Evolutionary conservation across 2,113 vertebrate genomes (phyloP).

Genomic region (Cyanocitta stelleri): DNA sequence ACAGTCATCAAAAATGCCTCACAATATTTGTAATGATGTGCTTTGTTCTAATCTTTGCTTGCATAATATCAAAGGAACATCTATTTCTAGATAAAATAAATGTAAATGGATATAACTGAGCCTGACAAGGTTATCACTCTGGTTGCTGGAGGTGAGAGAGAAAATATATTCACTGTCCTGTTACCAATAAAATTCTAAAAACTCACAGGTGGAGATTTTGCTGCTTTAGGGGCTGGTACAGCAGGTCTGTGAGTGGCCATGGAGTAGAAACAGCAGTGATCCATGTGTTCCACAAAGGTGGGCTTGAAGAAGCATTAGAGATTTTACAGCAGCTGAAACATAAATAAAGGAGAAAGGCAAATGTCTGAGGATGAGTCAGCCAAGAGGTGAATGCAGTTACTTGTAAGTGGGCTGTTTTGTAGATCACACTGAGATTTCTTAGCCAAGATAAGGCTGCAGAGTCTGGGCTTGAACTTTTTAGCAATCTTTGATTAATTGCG

Average conservation of each 20-base stretch:
- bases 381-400: constrained; percentile 36
- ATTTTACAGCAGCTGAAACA: constrained; percentile 33
- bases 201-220: not conserved
- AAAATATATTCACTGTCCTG: not conserved
- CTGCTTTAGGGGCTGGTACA: not conserved
- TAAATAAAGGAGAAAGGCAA: constrained; percentile 41
- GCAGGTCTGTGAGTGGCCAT: not conserved
- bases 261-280: not conserved
- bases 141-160: not conserved
- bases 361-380: constrained; percentile 56
- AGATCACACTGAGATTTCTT: not conserved
- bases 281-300: not conserved
- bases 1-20: not conserved
- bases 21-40: not conserved
- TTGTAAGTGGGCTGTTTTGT: constrained; percentile 17
- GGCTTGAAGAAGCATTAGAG: not conserved
- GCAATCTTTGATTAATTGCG: constrained; percentile 42
- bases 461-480: not conserved
- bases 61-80: not conserved
- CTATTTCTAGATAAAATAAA: not conserved
- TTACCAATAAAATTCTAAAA: not conserved
- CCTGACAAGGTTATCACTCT: not conserved
- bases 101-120: not conserved
- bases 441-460: constrained; percentile 38
- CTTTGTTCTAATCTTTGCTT: not conserved